phyloP scores from a whole-genome alignment of 2,797 vertebrate species.

The Mycteria americana region DNA sequence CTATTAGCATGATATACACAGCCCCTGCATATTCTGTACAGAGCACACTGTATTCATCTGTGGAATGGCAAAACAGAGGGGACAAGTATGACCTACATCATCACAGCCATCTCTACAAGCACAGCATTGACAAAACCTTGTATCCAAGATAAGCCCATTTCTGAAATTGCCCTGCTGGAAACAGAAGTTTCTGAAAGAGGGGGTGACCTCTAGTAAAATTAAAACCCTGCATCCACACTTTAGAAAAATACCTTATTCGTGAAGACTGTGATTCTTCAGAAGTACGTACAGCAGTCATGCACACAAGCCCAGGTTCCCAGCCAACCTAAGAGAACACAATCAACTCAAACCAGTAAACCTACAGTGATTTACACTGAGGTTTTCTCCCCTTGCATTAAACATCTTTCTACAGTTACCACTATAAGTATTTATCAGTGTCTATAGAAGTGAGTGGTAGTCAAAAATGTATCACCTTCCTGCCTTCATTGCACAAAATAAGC shows the following conservation, averaged over 20 bases:
- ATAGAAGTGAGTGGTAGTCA: neutral
- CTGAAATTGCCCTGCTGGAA: neutral
- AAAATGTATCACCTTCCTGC: neutral
- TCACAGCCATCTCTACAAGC: neutral
- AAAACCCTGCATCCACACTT: neutral
- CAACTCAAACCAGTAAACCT: neutral
- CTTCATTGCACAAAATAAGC: neutral
- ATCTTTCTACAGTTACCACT: neutral
- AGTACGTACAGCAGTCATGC: rapidly evolving
- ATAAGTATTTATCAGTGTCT: neutral
- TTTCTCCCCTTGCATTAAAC: neutral
- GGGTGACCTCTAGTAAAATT: neutral
- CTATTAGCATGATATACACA: slow-evolving; percentile 24
- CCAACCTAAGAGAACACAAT: neutral
- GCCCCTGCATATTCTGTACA: neutral
- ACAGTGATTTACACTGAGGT: neutral
- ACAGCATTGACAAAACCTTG: neutral
- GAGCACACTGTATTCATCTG: neutral
- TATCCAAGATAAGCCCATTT: neutral
- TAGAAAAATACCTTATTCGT: neutral
- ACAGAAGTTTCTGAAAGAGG: neutral
- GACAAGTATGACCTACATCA: neutral
- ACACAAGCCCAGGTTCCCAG: neutral
- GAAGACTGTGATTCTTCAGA: neutral
- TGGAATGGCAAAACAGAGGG: neutral